Evolutionary conservation across 2,797 vertebrate species (phyloP), one percentile per base, ranked within the genome.

Genomic region (Ciconia nigra): DNA sequence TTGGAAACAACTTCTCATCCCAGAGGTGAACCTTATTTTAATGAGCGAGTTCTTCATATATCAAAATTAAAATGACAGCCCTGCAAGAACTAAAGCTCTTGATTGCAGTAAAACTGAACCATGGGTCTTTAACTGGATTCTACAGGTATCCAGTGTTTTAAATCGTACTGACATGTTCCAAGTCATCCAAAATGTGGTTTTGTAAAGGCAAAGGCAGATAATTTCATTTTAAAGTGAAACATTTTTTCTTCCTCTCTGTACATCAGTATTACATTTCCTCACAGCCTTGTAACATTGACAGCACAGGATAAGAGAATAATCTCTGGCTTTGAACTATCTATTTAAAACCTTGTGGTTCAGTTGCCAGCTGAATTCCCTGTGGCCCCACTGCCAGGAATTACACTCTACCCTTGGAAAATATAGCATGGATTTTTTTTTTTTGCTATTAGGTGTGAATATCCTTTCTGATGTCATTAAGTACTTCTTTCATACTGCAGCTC

Each of bases 271-370:
- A 37, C n/a, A 35, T 95, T 93, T 93, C 44, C 31, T 91, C 65
- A 69, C 61, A 62, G 57, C 77, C 72, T 74, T 90, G 62, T 89
- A 63, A 31, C 26, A 37, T 44, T 12, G 55, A 55, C 76, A 96
- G 42, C 11, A 9, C 31, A 79, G 81, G 71, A 78, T 94, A 78
- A 94, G 71, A 63, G 44, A 95, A 86, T 91, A 84, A 96, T 96
- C 77, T 96, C 82, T 95, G 72, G 39, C 92, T 93, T 92, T 89
- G 95, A 96, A 87, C 49, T 83, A 25, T 77, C 95, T 96, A 41
- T 94, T 97, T 96, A 96, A 96, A 96, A 83, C 87, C 59, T 71
- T 52, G 31, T 83, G 74, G 25, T 81, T 90, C 44, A 20, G 22
- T 90, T 94, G 78, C 87, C 83, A 90, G 54, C 72, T 55, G 62